Evolutionary conservation across 2,888 invertebrate species (phyloP), one percentile per base, ranked within the genome.

Genomic region (Pterostichus niger): DNA sequence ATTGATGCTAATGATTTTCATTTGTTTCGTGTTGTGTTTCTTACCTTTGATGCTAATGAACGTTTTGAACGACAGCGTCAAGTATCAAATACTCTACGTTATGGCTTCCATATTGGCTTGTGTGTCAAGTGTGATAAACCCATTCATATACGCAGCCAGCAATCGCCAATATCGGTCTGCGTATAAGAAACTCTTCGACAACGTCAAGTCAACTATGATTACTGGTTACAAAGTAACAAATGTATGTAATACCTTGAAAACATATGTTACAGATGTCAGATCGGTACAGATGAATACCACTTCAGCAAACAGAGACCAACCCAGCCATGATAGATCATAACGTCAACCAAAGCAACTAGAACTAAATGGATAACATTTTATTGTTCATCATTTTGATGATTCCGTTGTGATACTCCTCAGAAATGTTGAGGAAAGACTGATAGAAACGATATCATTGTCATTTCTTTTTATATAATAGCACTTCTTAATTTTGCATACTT

Each of bases 81-180:
- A 91, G 24, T 93, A 92, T 86, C 96, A 97, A 3, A 93, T 93
- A 90, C 89, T 96, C 0, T 96, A 97, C 88, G 94, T 97, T 84
- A 91, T 96, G 81, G 96, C 96, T 0, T 97, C 97, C 0, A 93
- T 97, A 77, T 91, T 97, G 85, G 96, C 97, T 0, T 98, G 97
- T 96, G 95, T 96, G 0, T 97, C 97, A 0, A 95, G 96, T 84
- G 97, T 97, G 76, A 92, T 97, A 85, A 98, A 98, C 90, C 97
- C 97, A 0, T 92, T 97, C 84, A 96, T 97, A 85, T 98, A 98
- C 90, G 97, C 97, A 3, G 96, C 95, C 6, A 96, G 96, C 86
- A 97, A 97, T 89, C 92, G 96, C 85, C 96, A 96, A 87, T 97
- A 97, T 88, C 87, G 93, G 84, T 91, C 92, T 0, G 93, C 93